Conservation (phyloP, 2,113 vertebrate genomes). For the Rhinogobius similis region DNA sequence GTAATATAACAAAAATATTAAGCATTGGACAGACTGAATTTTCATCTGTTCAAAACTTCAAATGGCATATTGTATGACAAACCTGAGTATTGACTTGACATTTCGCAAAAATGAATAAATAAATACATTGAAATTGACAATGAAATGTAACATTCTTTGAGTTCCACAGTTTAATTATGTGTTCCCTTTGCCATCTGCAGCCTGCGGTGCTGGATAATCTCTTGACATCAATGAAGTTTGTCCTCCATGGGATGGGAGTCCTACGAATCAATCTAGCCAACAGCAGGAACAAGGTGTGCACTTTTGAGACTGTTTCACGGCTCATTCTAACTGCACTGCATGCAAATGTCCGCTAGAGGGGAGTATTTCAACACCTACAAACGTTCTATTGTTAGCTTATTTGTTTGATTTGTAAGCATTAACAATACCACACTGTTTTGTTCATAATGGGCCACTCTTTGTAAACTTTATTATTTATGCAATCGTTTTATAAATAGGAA, state of each 20-base stretch:
- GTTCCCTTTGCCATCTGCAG: conserved; percentile 55
- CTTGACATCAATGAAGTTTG: conserved; percentile 83
- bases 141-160: no score
- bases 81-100: no score
- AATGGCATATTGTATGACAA: no score
- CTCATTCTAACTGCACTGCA: conserved; percentile 32
- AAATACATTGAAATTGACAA: no score
- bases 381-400: neutral
- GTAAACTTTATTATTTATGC: neutral
- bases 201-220: conserved; percentile 82
- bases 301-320: no score
- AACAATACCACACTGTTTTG: neutral
- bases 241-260: conserved; percentile 80
- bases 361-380: conserved; percentile 24
- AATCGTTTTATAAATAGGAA: neutral
- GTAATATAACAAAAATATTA: no score
- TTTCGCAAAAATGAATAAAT: no score
- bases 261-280: conserved; percentile 78
- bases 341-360: conserved; percentile 44
- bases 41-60: no score
- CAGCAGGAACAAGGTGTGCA: conserved; percentile 81
- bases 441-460: neutral
- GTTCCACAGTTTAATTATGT: neutral
- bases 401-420: neutral
- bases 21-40: no score